phyloP scores from a whole-genome alignment of 1,140 invertebrate genomes.

The Camponotus vicinus region DNA sequence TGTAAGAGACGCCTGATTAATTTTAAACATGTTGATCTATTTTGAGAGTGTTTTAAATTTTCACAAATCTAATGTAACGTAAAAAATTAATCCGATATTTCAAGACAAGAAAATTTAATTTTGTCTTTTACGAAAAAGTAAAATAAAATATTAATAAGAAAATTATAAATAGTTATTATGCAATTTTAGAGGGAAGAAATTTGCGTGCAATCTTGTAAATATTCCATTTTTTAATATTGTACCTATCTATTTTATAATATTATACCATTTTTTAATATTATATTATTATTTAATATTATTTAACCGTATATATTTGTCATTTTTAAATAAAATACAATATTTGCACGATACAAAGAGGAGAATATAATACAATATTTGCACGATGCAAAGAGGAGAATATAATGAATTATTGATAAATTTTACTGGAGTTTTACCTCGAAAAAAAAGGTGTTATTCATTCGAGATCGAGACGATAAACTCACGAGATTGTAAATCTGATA shows the following conservation, averaged over 20 bases:
- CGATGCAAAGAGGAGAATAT: neutral
- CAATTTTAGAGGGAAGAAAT: neutral
- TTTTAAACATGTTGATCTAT: neutral
- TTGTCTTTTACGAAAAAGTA: neutral
- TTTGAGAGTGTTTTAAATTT: neutral
- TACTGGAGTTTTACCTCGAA: neutral
- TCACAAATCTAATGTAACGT: neutral
- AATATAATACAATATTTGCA: neutral
- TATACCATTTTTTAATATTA: neutral
- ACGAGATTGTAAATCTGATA: conserved; percentile 31
- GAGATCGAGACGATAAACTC: conserved; percentile 17
- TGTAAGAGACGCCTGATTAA: neutral
- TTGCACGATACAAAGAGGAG: neutral
- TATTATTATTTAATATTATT: too few species aligned
- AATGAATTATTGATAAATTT: neutral
- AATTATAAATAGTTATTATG: neutral
- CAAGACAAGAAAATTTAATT: neutral
- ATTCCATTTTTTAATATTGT: neutral
- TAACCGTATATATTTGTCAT: neutral
- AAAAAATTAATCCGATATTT: neutral
- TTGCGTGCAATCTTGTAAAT: neutral
- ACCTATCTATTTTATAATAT: too few species aligned
- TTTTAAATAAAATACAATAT: conserved; percentile 1
- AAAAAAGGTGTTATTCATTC: neutral
- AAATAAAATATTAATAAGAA: neutral